These are phyloP conservation scores for Heteractis magnifica DNA, from an alignment of 92 coral and sea anemone species.

Conservation along the genomic window DNA sequence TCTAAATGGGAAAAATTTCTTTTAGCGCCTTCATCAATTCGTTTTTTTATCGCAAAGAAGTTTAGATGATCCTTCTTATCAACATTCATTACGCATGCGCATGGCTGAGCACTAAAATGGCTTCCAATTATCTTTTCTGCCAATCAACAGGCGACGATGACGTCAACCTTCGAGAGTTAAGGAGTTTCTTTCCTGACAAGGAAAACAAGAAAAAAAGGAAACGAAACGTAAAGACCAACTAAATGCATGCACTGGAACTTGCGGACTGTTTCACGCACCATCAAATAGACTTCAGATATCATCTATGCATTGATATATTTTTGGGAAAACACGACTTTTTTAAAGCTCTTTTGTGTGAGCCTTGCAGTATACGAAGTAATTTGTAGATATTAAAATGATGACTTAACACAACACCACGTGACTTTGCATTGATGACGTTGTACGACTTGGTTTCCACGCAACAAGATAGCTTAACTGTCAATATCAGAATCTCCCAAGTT, in stretches of 20 bases:
- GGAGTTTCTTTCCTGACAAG: constrained; percentile 70
- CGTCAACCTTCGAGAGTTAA: constrained; percentile 66
- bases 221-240: constrained; percentile 19
- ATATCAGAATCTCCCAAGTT: not conserved
- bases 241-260: constrained; percentile 14
- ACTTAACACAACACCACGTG: constrained; percentile 34
- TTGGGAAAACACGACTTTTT: constrained; percentile 23
- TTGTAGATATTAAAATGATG: constrained; percentile 42
- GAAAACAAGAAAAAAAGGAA: constrained; percentile 33
- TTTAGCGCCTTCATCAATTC: constrained; percentile 11
- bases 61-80: constrained; percentile 74
- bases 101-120: constrained; percentile 46
- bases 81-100: constrained; percentile 56
- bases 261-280: constrained; percentile 2
- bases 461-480: not conserved
- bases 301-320: constrained; percentile 14
- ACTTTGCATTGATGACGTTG: constrained; percentile 27
- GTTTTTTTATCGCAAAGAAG: constrained; percentile 44
- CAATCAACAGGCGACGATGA: constrained; percentile 73
- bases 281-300: constrained; percentile 23
- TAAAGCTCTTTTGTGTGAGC: constrained; percentile 47
- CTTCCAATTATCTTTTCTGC: constrained; percentile 59
- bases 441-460: not conserved
- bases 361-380: constrained; percentile 71
- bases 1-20: not conserved